phyloP scores from a whole-genome alignment of 2,888 invertebrate species.

The Muschampia plurimacula region DNA sequence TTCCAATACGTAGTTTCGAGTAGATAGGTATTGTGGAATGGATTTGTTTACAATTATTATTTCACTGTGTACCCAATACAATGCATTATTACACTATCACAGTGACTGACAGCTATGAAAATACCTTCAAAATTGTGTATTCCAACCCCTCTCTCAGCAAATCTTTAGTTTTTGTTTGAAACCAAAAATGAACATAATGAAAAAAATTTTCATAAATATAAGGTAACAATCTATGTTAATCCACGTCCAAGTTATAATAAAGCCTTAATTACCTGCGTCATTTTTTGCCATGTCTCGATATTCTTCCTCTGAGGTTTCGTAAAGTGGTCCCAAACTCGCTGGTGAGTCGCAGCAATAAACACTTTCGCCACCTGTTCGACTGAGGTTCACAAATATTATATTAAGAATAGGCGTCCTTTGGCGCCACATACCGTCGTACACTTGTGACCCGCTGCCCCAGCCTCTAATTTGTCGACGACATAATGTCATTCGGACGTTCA shows the following conservation, averaged over 20 bases:
- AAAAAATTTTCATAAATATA: not conserved
- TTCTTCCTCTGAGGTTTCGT: constrained; percentile 99
- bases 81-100: not conserved
- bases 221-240: not conserved
- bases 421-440: constrained; percentile 75
- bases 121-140: not conserved
- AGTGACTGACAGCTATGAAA: not conserved
- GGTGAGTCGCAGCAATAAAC: constrained; percentile 97
- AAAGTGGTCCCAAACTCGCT: constrained; percentile 99
- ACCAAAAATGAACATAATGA: not conserved
- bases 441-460: constrained; percentile 64
- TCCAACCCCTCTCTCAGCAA: not conserved
- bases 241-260: constrained; percentile 1
- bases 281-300: constrained; percentile 99
- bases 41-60: not conserved
- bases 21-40: not conserved
- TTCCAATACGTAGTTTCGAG: not conserved
- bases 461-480: constrained; percentile 35
- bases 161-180: not conserved
- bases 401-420: constrained; percentile 64
- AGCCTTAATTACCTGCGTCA: constrained; percentile 90
- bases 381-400: constrained; percentile 86
- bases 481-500: constrained; percentile 43
- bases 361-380: constrained; percentile 99
- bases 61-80: not conserved